These are phyloP conservation scores for Cotesia glomerata DNA, from an alignment of 1,140 invertebrate genomes.

Conservation along the genomic window DNA sequence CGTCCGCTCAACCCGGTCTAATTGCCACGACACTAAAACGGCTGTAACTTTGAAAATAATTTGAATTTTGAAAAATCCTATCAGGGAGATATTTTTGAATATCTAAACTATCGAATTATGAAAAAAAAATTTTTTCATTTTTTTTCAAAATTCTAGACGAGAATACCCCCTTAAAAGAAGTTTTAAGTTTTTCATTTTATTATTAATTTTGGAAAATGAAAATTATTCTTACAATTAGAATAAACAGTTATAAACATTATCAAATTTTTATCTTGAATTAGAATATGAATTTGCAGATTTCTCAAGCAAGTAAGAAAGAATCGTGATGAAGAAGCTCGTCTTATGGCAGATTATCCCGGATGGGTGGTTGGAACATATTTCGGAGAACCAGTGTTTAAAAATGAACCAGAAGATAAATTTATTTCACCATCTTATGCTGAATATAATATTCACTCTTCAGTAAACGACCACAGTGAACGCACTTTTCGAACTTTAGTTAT, in stretches of 20 bases:
- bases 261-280: conserved; percentile 27
- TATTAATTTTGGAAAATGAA: no score
- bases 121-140: no score
- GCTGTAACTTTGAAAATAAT: no score
- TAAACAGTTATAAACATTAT: not conserved
- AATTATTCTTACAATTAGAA: no score
- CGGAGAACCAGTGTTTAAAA: conserved; percentile 78
- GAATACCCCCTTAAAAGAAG: no score
- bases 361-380: conserved; percentile 90
- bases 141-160: no score
- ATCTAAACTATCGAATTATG: no score
- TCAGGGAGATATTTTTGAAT: no score
- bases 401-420: conserved; percentile 62
- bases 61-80: no score
- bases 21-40: no score
- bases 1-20: no score
- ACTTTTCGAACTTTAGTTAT: not conserved
- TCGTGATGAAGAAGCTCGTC: conserved; percentile 80
- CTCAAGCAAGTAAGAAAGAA: conserved; percentile 82
- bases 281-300: conserved; percentile 55
- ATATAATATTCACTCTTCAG: conserved; percentile 71
- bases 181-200: no score
- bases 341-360: conserved; percentile 87
- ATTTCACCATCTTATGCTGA: conserved; percentile 71
- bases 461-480: not conserved